Evolutionary conservation across 2,888 invertebrate species (phyloP), one percentile per base, ranked within the genome.

Genomic region (Argyra leucocephala): DNA sequence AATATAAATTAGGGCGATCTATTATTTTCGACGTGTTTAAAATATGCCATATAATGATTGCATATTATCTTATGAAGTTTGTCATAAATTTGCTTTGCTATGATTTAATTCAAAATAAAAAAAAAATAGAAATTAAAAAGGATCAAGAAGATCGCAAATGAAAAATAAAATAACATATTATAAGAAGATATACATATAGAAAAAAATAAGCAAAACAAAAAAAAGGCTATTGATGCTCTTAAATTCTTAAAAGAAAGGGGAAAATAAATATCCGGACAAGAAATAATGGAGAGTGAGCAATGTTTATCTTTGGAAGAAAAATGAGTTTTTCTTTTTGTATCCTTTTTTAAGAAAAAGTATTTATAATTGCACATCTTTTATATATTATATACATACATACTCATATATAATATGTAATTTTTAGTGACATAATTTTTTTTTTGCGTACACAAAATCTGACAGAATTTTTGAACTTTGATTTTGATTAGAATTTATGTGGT

Each of bases 1-100:
- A 58, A 58, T 58, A 58, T 58, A 58, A 58, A 58, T 58, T 58
- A 58, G 58, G 58, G 58, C 58, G 58, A 58, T 58, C 58, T 58
- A 58, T 58, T 58, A 58, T 22, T 58, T 58, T 58, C 48, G 48
- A 48, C 48, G 48, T 48, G 48, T 48, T 18, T 48, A 48, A 48
- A 48, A 48, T 48, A 48, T 18, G n/a, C 48, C 48, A 48, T 48
- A 48, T 48, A 48, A 48, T 48, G 48, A 48, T 48, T 48, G 48
- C 48, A 48, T 48, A 10, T 6, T 31, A 10, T 31, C 31, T 31
- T 31, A 6, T 6, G 1, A 31, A 31, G 12, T 31, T 12, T 31
- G 31, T 31, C 12, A 31, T 31, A 31, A 31, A 31, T 31, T 7
- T 31, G 31, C 9, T 31, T 31, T 31, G 31, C 31, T 31, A 7